Evolutionary conservation across 2,113 vertebrate species (phyloP).

Genomic region (Panthera tigris): DNA sequence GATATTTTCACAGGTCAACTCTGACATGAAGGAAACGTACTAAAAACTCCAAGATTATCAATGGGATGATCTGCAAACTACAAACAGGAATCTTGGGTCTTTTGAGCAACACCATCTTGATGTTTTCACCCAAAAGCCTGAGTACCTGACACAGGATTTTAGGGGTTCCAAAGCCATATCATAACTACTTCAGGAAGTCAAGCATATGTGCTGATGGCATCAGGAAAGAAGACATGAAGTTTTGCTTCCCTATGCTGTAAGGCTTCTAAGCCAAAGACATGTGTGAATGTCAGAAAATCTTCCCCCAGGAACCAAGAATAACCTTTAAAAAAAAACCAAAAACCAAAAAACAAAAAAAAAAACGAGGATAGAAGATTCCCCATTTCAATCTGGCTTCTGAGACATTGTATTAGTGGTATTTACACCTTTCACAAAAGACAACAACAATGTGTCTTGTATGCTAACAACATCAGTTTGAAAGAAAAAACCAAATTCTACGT

Average conservation of each 20-base stretch:
- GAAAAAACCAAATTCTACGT: not conserved
- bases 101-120: not conserved
- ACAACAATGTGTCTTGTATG: not conserved
- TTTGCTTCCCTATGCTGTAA: not conserved
- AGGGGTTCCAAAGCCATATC: not conserved
- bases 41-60: not conserved
- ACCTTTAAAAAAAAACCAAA: not conserved
- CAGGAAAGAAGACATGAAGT: not conserved
- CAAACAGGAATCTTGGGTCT: not conserved
- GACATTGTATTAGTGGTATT: not conserved
- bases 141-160: not conserved
- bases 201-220: not conserved
- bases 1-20: not conserved
- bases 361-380: not conserved
- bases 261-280: not conserved
- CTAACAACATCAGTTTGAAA: slow-evolving; percentile 14
- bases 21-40: not conserved
- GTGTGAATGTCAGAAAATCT: not conserved
- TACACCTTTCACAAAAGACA: slow-evolving; percentile 11
- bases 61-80: not conserved
- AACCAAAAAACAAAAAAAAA: too few species aligned
- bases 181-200: not conserved
- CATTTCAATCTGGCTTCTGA: not conserved
- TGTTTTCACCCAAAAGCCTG: not conserved
- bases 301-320: not conserved